phyloP scores from a whole-genome alignment of 92 coral and sea anemone genomes.

The Zoanthus solanderi region DNA sequence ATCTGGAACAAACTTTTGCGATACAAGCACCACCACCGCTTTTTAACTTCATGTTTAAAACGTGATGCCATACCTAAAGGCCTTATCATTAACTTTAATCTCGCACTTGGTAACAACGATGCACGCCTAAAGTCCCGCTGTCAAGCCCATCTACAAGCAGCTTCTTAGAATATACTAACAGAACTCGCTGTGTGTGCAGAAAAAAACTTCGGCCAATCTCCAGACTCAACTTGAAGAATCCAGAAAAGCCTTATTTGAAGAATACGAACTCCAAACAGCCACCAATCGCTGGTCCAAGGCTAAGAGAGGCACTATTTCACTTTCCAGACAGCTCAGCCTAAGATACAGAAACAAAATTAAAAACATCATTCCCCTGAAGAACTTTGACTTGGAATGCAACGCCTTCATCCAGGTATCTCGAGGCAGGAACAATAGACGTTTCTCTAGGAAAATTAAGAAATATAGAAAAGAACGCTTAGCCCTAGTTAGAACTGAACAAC shows the following conservation, averaged over 20 bases:
- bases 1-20: conserved; percentile 39
- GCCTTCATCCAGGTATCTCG: neutral
- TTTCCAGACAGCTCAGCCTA: conserved; percentile 26
- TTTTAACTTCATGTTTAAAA: conserved; percentile 21
- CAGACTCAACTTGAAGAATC: conserved; percentile 5
- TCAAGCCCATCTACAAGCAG: conserved; percentile 13
- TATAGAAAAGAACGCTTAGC: conserved; percentile 38
- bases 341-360: conserved; percentile 40
- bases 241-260: conserved; percentile 12
- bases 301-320: conserved; percentile 3
- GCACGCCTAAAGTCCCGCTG: conserved; percentile 20
- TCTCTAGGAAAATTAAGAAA: conserved; percentile 39
- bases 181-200: conserved; percentile 23
- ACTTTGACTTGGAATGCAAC: neutral
- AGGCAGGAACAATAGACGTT: neutral
- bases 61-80: conserved; percentile 34
- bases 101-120: conserved; percentile 31
- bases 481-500: too few relatives aligned
- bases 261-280: conserved; percentile 11
- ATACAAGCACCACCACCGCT: conserved; percentile 49
- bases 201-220: neutral
- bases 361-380: conserved; percentile 28
- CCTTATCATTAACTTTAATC: conserved; percentile 33
- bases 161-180: conserved; percentile 36
- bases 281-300: conserved; percentile 20